Percentiles rank a stretch among this genome's conserved stretches.
Conservation (phyloP, 2,888 invertebrate species). For the Sepiola atlantica region DNA sequence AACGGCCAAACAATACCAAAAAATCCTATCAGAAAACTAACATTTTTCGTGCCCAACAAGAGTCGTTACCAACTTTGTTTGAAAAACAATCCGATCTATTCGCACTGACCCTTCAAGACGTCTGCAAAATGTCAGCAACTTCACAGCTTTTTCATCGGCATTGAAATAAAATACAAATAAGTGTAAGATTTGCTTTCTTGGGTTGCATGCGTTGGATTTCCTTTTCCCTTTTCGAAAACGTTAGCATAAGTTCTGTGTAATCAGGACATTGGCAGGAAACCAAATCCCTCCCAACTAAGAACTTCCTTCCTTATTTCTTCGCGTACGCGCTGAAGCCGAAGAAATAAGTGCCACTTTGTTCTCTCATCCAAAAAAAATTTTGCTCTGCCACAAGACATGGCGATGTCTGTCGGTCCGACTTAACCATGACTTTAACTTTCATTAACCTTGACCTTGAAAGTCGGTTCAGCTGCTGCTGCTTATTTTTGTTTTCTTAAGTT, state of each 20-base stretch:
- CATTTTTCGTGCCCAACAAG: too few relatives aligned
- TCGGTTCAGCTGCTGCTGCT: too few relatives aligned
- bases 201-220: too few relatives aligned
- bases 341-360: neutral
- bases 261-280: neutral
- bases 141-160: neutral
- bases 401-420: too few relatives aligned
- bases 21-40: too few relatives aligned
- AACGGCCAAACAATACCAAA: too few relatives aligned
- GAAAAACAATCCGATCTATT: too few relatives aligned
- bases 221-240: neutral
- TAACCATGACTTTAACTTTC: too few relatives aligned
- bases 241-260: neutral
- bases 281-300: neutral
- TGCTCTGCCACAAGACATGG: too few relatives aligned
- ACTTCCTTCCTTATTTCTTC: neutral
- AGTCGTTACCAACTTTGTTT: too few relatives aligned
- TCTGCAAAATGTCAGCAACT: neutral
- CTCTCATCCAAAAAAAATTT: neutral
- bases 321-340: neutral
- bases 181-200: neutral
- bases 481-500: too few relatives aligned
- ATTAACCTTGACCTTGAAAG: too few relatives aligned
- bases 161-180: neutral
- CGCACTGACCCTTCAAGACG: neutral